Conservation (phyloP, 1,140 invertebrate genomes). For the Stegodyphus dumicola region DNA sequence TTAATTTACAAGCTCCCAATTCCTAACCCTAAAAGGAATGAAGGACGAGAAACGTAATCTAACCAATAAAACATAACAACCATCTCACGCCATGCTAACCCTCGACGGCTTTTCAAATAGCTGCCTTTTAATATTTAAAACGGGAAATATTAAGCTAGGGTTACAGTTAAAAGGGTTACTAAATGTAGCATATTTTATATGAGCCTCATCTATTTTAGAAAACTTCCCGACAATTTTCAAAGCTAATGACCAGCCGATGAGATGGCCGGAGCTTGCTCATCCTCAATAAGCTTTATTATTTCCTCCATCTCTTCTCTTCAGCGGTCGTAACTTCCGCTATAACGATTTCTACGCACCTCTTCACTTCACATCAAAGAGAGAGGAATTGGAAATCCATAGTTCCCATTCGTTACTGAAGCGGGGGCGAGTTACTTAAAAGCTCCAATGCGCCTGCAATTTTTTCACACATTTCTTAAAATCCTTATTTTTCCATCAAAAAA, state of each 20-base stretch:
- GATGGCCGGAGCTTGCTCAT: not conserved
- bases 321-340: not conserved
- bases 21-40: no score
- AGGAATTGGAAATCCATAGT: slow-evolving; percentile 1
- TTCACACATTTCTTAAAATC: not conserved
- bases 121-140: no score
- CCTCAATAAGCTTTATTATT: not conserved
- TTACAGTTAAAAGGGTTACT: no score
- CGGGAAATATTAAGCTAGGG: no score
- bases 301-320: not conserved
- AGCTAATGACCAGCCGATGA: not conserved
- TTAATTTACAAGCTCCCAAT: no score
- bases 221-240: not conserved
- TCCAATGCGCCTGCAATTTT: not conserved
- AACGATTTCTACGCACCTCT: not conserved
- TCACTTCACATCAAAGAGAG: not conserved
- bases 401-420: not conserved
- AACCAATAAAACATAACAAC: no score
- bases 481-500: not conserved
- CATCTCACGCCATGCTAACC: no score
- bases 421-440: not conserved
- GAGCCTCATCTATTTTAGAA: not conserved
- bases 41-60: no score
- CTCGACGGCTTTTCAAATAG: no score
- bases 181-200: no score